These are phyloP conservation scores for Tinamus major DNA, from an alignment of 2,797 vertebrate species.

Conservation along the genomic window DNA sequence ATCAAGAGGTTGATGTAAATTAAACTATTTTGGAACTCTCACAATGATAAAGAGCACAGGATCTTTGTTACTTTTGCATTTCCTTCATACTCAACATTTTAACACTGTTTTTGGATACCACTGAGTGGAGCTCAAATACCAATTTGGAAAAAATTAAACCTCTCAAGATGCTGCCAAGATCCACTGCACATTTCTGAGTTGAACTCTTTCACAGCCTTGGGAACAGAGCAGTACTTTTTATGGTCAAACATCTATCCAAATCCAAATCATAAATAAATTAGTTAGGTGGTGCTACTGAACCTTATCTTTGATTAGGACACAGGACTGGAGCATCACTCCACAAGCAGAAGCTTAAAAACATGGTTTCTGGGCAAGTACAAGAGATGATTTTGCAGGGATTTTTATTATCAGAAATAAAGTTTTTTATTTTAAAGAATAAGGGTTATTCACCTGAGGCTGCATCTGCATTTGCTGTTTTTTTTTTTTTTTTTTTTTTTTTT, in stretches of 20 bases:
- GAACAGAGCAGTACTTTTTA: not conserved
- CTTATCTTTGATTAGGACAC: not conserved
- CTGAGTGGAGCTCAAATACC: slow-evolving; percentile 70
- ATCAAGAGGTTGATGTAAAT: not conserved
- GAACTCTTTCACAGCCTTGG: not conserved
- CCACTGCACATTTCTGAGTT: not conserved
- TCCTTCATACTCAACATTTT: not conserved
- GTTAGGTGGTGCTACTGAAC: not conserved
- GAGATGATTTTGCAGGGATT: not conserved
- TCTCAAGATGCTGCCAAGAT: not conserved
- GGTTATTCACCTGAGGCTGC: not conserved
- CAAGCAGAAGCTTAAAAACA: not conserved
- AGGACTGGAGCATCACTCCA: not conserved
- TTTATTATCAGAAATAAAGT: not conserved
- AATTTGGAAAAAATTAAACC: slow-evolving; percentile 18
- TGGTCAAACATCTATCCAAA: not conserved
- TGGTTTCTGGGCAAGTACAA: not conserved
- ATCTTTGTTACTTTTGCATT: not conserved
- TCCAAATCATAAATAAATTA: not conserved
- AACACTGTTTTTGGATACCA: slow-evolving; percentile 24
- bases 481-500: not conserved
- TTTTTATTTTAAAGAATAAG: not conserved
- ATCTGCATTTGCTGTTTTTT: not conserved
- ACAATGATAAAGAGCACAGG: not conserved
- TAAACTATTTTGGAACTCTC: not conserved